These are phyloP conservation scores for Orthosia gothica DNA, from an alignment of 2,888 invertebrate genomes.

Conservation along the genomic window DNA sequence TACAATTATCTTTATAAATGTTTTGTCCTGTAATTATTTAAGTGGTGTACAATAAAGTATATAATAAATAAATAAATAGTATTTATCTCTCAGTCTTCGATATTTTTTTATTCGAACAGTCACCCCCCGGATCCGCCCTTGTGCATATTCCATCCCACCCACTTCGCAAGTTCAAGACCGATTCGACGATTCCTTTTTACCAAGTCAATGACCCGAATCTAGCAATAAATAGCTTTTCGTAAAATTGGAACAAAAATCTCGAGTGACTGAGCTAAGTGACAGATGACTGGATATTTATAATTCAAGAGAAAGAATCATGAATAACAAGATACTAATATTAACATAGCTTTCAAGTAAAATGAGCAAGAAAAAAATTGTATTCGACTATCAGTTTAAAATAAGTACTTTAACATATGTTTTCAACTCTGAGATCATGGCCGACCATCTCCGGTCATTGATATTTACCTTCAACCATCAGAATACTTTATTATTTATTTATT, in stretches of 20 bases:
- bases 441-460: constrained; percentile 40
- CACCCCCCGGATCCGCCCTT: not conserved
- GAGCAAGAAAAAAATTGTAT: not conserved
- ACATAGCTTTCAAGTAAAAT: not conserved
- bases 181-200: constrained; percentile 25
- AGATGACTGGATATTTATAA: constrained; percentile 16
- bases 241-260: constrained; percentile 40
- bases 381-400: not conserved
- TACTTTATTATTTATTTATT: constrained; percentile 40
- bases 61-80: no score
- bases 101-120: not conserved
- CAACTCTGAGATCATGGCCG: constrained; percentile 47
- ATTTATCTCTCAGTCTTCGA: not conserved
- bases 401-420: not conserved
- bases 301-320: not conserved
- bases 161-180: constrained; percentile 40
- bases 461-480: constrained; percentile 37
- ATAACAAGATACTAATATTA: constrained; percentile 23
- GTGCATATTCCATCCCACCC: not conserved
- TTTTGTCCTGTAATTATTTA: no score
- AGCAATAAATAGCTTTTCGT: constrained; percentile 29
- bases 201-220: constrained; percentile 39
- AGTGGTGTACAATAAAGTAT: no score
- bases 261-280: constrained; percentile 29
- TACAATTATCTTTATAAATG: no score